Conservation (phyloP, 2,113 vertebrate species). For the Eptatretus burgeri region DNA sequence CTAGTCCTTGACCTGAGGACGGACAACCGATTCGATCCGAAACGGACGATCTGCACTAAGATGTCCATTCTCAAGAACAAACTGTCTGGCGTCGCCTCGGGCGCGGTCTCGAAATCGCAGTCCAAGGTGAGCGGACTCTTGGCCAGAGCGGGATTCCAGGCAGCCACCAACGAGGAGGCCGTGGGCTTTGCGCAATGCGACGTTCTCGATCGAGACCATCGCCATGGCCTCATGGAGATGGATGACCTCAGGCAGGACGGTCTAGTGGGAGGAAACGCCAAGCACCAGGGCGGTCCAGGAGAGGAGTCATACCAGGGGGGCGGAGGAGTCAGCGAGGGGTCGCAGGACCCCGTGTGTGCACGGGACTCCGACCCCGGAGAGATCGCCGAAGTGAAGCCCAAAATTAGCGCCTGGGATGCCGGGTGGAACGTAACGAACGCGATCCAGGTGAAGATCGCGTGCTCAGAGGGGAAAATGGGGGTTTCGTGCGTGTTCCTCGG, state of each 20-base stretch:
- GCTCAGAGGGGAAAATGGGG: background rate
- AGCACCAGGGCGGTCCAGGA: background rate
- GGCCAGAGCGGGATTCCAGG: conserved; percentile 31
- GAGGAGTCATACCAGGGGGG: background rate
- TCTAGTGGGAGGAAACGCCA: background rate
- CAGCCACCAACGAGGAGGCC: conserved; percentile 20
- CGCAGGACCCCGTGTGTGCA: conserved; percentile 11
- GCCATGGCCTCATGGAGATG: conserved; percentile 12
- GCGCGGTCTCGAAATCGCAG: conserved; percentile 83
- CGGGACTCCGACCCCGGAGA: conserved; percentile 9
- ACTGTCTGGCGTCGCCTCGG: conserved; percentile 51
- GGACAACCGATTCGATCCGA: no score
- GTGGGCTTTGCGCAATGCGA: conserved; percentile 24
- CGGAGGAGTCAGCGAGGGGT: conserved; percentile 9
- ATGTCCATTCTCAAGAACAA: conserved; percentile 1
- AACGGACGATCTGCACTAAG: no score
- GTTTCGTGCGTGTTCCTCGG: background rate
- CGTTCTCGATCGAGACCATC: conserved; percentile 18
- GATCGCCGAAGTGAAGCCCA: conserved; percentile 10
- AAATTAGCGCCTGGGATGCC: conserved; percentile 31
- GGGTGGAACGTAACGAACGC: conserved; percentile 34
- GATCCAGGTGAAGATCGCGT: conserved; percentile 20
- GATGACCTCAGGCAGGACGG: background rate
- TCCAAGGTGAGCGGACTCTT: conserved; percentile 94
- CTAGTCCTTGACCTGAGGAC: no score